Conservation (phyloP, 2,113 vertebrate species). For the Nematolebias whitei region DNA sequence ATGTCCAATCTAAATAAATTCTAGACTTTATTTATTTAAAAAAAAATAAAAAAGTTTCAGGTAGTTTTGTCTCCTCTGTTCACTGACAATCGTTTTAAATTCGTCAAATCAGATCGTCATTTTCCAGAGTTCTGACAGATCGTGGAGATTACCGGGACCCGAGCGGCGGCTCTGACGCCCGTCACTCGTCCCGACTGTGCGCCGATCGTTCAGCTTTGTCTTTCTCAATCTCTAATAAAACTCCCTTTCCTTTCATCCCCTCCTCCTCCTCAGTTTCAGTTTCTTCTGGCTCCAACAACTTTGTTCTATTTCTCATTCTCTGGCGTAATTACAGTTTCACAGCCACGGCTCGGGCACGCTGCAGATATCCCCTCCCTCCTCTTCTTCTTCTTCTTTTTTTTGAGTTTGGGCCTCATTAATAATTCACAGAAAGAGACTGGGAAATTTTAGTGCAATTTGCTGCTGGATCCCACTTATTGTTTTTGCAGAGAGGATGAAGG, state of each 20-base stretch:
- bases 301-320: conserved; percentile 69
- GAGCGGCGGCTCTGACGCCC: too few species aligned
- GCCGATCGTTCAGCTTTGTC: conserved; percentile 32
- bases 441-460: conserved; percentile 74
- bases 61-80: too few species aligned
- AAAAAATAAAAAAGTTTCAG: too few species aligned
- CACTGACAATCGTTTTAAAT: too few species aligned
- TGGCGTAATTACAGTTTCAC: conserved; percentile 70
- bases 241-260: conserved; percentile 29
- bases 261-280: conserved; percentile 48
- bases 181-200: conserved; percentile 30
- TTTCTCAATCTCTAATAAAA: conserved; percentile 44
- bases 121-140: too few species aligned
- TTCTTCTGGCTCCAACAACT: conserved; percentile 62
- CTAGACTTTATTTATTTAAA: too few species aligned
- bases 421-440: conserved; percentile 74
- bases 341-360: conserved; percentile 41
- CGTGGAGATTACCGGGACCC: too few species aligned
- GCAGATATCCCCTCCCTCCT: conserved; percentile 24
- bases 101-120: too few species aligned
- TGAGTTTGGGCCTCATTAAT: conserved; percentile 69
- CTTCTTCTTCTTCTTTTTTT: conserved; percentile 44
- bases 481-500: conserved; percentile 56
- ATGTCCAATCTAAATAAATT: too few species aligned
- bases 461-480: conserved; percentile 72